Conservation (phyloP, 2,113 vertebrate species). For the Macrotus californicus region DNA sequence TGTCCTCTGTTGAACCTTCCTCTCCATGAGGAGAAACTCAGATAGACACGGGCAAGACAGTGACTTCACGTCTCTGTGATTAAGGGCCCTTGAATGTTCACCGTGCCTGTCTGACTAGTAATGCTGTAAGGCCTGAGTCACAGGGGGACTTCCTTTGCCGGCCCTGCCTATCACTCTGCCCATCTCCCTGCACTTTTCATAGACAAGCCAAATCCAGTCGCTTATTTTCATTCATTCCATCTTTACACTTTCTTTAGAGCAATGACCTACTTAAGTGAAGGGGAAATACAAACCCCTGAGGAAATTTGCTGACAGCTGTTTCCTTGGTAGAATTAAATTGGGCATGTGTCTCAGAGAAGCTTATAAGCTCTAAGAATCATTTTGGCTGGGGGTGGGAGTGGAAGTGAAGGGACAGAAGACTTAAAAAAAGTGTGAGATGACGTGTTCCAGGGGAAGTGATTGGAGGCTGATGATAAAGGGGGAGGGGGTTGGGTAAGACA, state of each 20-base stretch:
- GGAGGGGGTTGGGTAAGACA: neutral
- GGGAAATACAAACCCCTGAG: constrained; percentile 52
- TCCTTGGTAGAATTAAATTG: constrained; percentile 55
- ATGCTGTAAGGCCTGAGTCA: neutral
- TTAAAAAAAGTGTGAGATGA: neutral
- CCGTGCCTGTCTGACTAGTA: constrained; percentile 13
- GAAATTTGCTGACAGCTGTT: constrained; percentile 53
- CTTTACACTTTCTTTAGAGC: constrained; percentile 44
- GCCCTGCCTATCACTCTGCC: neutral
- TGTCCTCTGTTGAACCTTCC: neutral
- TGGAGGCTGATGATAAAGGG: neutral
- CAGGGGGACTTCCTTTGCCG: neutral
- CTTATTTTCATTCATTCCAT: constrained; percentile 58
- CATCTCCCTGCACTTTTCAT: neutral
- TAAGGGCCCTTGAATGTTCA: neutral
- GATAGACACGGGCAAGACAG: neutral
- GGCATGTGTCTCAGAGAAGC: constrained; percentile 21
- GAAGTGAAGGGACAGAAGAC: neutral
- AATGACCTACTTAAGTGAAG: constrained; percentile 63
- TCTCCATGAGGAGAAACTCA: neutral
- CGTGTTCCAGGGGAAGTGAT: neutral
- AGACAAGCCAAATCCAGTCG: neutral
- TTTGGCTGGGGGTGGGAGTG: neutral
- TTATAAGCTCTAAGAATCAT: constrained; percentile 40
- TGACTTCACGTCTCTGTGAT: neutral